Conservation (phyloP, 1,140 invertebrate genomes). For the Saxidomus purpurata region DNA sequence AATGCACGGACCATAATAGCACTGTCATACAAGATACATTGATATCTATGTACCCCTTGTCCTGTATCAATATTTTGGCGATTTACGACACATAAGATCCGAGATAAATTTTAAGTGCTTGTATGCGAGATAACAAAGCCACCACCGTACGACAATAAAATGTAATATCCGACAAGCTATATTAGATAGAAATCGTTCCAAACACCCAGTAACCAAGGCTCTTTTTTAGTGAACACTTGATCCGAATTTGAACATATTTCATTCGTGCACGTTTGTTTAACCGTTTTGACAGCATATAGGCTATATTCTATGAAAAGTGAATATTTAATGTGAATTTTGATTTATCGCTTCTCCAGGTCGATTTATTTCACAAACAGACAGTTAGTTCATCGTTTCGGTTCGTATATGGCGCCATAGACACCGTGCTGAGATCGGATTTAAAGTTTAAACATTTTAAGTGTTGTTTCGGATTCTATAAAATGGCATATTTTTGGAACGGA, state of each 20-base stretch:
- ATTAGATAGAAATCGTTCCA: neutral
- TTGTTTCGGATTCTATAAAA: slow-evolving; percentile 13
- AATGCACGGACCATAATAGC: too few species aligned
- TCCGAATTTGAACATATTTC: neutral
- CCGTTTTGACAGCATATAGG: too few species aligned
- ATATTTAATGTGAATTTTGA: too few species aligned
- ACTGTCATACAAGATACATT: too few species aligned
- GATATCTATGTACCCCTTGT: slow-evolving; percentile 3
- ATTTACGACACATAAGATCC: neutral
- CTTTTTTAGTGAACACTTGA: neutral
- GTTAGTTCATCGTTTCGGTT: neutral
- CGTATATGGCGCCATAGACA: neutral
- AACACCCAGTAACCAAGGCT: neutral
- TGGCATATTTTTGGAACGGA: slow-evolving; percentile 63
- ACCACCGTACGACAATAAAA: slow-evolving; percentile 19
- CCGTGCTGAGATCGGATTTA: too few species aligned
- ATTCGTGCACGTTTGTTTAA: too few species aligned
- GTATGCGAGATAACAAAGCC: slow-evolving; percentile 27
- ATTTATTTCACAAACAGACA: neutral
- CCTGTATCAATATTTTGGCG: slow-evolving; percentile 11
- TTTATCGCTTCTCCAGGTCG: too few species aligned
- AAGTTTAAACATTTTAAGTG: too few species aligned
- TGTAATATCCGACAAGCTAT: slow-evolving; percentile 10
- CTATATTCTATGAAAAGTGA: too few species aligned
- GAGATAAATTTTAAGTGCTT: slow-evolving; percentile 23